Evolutionary conservation across 2,113 vertebrate genomes (phyloP), one percentile per base, ranked within the genome.

Genomic region (Coptodon rendalli): DNA sequence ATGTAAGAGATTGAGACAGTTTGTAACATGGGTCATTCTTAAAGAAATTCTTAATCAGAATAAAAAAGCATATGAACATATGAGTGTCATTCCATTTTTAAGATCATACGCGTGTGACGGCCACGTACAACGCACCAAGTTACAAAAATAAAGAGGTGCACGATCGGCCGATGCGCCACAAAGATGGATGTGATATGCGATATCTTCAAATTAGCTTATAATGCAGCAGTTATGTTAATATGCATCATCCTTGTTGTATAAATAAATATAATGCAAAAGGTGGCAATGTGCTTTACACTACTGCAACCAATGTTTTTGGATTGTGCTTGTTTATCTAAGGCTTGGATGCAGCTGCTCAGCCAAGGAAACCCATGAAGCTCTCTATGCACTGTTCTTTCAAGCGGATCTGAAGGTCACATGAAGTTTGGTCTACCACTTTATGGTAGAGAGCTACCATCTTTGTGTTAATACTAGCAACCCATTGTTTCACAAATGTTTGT

Each of bases 61-160:
- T 16, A 29, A 54, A 31, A 59, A 31, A 17, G 14, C 5, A 31
- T 0, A 59, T 31, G 0, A 59, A 59, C 14, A 31, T 22, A n/a
- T 59, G 27, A 3, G 56, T 59, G 27, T 59, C 14, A 59, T 31
- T 14, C 27, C 27, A 59, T 31, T 31, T 59, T 31, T 17, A 2
- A 59, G 0, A 59, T 59, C 27, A 59, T 59, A 59, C 14, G 17
- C 1, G 7, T 2, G 2, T 2, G 14, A 59, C 5, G 14, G 56
- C 27, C 56, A 59, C 14, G 0, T 31, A 59, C 57, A 59, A 59
- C 14, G 27, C 57, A 17, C 14, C 14, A 31, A 59, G 27, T 59
- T 59, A 59, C 57, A 59, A 9, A 59, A 31, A 9, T 59, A 0
- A 59, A 59, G 56, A 59, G 27, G 57, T 17, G 56, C 56, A 59